Evolutionary conservation across 2,888 invertebrate genomes (phyloP), one percentile per base, ranked within the genome.

Genomic region (Dorcus hopei): DNA sequence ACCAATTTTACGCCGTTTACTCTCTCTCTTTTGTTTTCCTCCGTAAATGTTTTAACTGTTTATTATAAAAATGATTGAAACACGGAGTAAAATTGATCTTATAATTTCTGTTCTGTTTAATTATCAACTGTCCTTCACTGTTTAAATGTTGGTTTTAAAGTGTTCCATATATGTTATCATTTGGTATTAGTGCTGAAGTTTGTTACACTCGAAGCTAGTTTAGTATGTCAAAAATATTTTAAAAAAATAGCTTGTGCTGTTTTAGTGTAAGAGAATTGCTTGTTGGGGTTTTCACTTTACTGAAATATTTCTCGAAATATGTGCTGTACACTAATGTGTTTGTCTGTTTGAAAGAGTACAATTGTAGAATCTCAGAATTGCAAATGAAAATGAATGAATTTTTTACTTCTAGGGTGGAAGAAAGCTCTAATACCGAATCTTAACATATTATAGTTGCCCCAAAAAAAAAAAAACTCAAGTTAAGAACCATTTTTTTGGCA

Each of bases 361-460:
- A 33, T 33, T 33, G 3, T 33, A 33, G 26, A 33, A 33, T 33
- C 26, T 33, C 26, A 33, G 26, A 33, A 33, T 4, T 7, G 26
- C 26, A 33, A 33, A 33, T 33, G 26, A 7, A 33, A 33, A 33
- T 33, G 26, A 33, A 6, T 33, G 1, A 6, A 6, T 33, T 33
- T 33, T 33, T 33, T 33, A 47, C 47, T 59, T 59, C 45, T 56
- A 59, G 59, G 59, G 45, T 52, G 14, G 58, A 58, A 23, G 59
- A 59, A 45, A 59, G 49, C 54, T 42, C 55, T 59, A 59, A 59
- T 59, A 59, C 59, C 52, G 56, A 59, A 59, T 59, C 55, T 52
- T 59, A 59, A 55, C 59, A 58, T 38, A 38, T 2, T 49, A 49
- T 14, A 33, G 38, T 45, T 45, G 45, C 45, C 45, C 16, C 26